Evolutionary conservation across 2,888 invertebrate species (phyloP).

Genomic region (Pegoplata infirma): DNA sequence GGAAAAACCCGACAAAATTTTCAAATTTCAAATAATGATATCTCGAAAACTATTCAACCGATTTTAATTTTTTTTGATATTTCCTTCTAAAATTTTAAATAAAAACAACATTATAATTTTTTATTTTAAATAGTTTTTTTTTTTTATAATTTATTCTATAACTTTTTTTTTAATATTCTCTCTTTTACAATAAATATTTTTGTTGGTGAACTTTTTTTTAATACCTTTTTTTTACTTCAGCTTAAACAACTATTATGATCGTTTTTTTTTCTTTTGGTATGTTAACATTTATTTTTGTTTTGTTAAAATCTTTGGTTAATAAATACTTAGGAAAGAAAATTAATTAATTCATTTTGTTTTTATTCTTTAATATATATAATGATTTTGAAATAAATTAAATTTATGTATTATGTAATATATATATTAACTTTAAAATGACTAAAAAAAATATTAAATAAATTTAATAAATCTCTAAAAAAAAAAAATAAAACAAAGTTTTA

Average conservation of each 20-base stretch:
- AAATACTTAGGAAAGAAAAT: conserved; percentile 17
- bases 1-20: too few species aligned
- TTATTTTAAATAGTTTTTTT: conserved; percentile 18
- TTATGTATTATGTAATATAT: neutral
- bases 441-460: neutral
- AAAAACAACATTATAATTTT: conserved; percentile 10
- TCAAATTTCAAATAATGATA: too few species aligned
- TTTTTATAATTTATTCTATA: conserved; percentile 39
- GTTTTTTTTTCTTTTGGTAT: conserved; percentile 22
- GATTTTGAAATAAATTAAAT: neutral
- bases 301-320: conserved; percentile 17
- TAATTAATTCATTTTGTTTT: neutral
- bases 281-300: conserved; percentile 5
- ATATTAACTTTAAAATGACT: too few species aligned
- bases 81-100: too few species aligned
- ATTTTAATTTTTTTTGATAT: too few species aligned
- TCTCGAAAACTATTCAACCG: too few species aligned
- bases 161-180: conserved; percentile 10
- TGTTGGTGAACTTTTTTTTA: conserved; percentile 25
- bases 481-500: neutral
- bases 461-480: neutral
- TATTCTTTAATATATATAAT: neutral
- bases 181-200: conserved; percentile 44
- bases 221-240: conserved; percentile 55
- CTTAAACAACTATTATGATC: conserved; percentile 42